Percentiles rank a stretch among this genome's conserved stretches.
phyloP scores from a whole-genome alignment of 2,888 invertebrate genomes.

The Tetragonisca angustula region DNA sequence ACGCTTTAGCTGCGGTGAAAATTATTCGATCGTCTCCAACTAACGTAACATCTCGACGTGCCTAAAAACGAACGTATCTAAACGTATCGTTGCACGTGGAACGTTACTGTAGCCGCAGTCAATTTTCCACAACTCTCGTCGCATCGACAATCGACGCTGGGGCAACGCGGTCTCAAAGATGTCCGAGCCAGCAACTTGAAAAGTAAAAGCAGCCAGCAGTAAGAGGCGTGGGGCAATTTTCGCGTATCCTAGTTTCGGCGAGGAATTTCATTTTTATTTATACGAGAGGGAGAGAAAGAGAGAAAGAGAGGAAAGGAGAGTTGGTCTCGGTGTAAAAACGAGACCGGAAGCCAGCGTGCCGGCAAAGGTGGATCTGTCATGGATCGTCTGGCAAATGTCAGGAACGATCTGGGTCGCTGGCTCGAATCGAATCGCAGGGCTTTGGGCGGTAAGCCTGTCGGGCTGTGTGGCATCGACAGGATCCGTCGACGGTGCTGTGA shows the following conservation, averaged over 20 bases:
- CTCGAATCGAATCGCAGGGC: slow-evolving; percentile 73
- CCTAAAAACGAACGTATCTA: no score
- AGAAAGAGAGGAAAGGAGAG: no score
- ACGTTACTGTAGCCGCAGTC: background rate
- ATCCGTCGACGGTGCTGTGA: slow-evolving; percentile 61
- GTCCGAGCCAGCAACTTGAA: no score
- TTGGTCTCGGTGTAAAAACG: slow-evolving; percentile 18
- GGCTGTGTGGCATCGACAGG: slow-evolving; percentile 65
- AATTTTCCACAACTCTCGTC: background rate
- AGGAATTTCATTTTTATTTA: slow-evolving; percentile 52
- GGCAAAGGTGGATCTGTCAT: slow-evolving; percentile 57
- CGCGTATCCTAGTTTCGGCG: background rate
- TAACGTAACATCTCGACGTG: no score
- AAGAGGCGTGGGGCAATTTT: background rate
- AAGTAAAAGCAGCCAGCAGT: background rate
- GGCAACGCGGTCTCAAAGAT: background rate
- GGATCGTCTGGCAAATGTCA: slow-evolving; percentile 65
- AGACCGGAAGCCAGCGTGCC: slow-evolving; percentile 39
- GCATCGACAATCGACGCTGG: background rate
- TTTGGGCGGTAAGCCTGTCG: slow-evolving; percentile 66
- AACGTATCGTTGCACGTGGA: background rate
- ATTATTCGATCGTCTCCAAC: background rate
- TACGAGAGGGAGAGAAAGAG: background rate
- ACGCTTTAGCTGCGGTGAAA: background rate
- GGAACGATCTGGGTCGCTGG: slow-evolving; percentile 65